Conservation (phyloP, 1,140 invertebrate species). For the Drosophila punjabiensis region DNA sequence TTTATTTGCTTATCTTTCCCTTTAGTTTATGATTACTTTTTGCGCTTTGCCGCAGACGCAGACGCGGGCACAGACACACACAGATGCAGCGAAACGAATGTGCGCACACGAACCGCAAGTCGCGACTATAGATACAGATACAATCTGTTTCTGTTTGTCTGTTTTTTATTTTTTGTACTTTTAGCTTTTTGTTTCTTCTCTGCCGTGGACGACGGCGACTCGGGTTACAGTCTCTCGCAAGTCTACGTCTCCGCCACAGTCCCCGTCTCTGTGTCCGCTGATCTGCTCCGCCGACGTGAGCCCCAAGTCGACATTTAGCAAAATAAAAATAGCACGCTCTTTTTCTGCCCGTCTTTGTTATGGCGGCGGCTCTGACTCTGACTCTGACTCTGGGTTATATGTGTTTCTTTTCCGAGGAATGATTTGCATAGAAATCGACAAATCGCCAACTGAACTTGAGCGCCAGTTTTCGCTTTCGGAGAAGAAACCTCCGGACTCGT, state of each 20-base stretch:
- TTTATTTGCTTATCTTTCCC: slow-evolving; percentile 65
- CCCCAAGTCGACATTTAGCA: slow-evolving; percentile 80
- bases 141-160: slow-evolving; percentile 70
- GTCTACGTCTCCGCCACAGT: slow-evolving; percentile 38
- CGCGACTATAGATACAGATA: slow-evolving; percentile 71
- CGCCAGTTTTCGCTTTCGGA: slow-evolving; percentile 73
- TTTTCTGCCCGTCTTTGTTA: slow-evolving; percentile 43
- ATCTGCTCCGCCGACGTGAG: slow-evolving; percentile 53
- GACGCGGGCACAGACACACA: slow-evolving; percentile 31
- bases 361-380: background rate
- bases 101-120: slow-evolving; percentile 50
- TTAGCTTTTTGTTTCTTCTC: slow-evolving; percentile 19
- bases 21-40: slow-evolving; percentile 74
- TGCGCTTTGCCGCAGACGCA: slow-evolving; percentile 40
- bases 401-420: slow-evolving; percentile 76
- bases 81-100: slow-evolving; percentile 28
- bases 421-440: slow-evolving; percentile 81
- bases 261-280: slow-evolving; percentile 10
- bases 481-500: slow-evolving; percentile 19
- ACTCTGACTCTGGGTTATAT: slow-evolving; percentile 12
- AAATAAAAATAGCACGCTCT: slow-evolving; percentile 82
- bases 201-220: slow-evolving; percentile 36
- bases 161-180: slow-evolving; percentile 47
- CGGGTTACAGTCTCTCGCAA: slow-evolving; percentile 73
- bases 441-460: slow-evolving; percentile 67